phyloP scores from a whole-genome alignment of 2,113 vertebrate genomes.

The Connochaetes taurinus region DNA sequence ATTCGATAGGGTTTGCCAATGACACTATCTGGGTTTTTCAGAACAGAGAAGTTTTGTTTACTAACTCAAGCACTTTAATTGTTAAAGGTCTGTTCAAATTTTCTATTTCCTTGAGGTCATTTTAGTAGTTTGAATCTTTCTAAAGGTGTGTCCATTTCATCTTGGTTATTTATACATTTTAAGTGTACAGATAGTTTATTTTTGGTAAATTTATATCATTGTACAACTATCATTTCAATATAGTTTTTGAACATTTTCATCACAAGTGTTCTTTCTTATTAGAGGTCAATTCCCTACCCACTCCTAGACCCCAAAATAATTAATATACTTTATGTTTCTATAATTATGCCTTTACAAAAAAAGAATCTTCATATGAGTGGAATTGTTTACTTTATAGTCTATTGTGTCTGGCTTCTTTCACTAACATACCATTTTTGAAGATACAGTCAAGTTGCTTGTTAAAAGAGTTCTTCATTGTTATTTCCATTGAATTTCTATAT shows the following conservation, averaged over 20 bases:
- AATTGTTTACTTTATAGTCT: not conserved
- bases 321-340: not conserved
- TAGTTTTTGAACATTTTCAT: not conserved
- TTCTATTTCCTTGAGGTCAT: not conserved
- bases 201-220: not conserved
- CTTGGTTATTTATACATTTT: not conserved
- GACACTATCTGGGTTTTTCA: not conserved
- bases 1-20: not conserved
- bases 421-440: not conserved
- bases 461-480: not conserved
- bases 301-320: not conserved
- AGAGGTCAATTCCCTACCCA: not conserved
- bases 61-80: not conserved
- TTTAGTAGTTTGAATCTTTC: not conserved
- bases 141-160: not conserved
- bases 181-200: not conserved
- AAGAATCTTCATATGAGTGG: not conserved
- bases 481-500: not conserved
- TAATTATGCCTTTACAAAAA: not conserved
- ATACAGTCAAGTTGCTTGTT: not conserved
- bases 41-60: not conserved
- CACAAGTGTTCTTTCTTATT: not conserved
- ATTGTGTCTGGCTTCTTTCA: not conserved
- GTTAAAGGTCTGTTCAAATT: not conserved
- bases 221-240: not conserved